Base-by-base conservation (phyloP, 1,140 invertebrate genomes). In the Bradysia coprophila region DNA sequence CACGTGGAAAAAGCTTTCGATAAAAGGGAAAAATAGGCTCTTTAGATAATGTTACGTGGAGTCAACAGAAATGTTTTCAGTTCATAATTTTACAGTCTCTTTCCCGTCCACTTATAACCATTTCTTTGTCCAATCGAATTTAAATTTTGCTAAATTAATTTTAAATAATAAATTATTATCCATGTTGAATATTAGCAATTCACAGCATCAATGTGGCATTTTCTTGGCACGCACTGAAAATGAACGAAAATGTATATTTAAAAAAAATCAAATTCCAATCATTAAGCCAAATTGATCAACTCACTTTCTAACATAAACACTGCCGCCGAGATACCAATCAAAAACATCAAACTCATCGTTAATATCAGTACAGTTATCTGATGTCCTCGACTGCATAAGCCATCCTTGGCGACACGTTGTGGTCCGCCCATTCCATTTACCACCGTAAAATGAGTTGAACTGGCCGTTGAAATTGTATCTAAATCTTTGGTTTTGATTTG, bases 371-470 rank as follows among this genome's bases (percentile, higher is more conserved):
- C 75, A 20, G 79, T 81, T 40, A 85, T 71, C 55, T 82, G 78
- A 50, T 83, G 76, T 41, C 70, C 71, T 34, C 76, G 75, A 49
- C 73, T 69, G 59, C 81, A 84, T 55, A 64, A 47, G 51, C 64
- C 45, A 45, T 63, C 42, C 48, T 63, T 49, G 38, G 45, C 43
- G 43, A 63, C 56, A 42, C 54, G 51, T 40, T 61, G 52, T 34
- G 75, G 72, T 60, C 75, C 73, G 28, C 74, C 74, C 51, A 82
- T 74, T 13, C 81, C 78, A 54, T 84, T 83, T 36, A 86, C 73
- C 32, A 86, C 78, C 4, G 82, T 87, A 55, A 86, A 87, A 59
- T 87, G 81, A 42, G 80, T 85, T 43, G 80, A 85, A 57, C 80
- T 84, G 21, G 81, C 81, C 43, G 83, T 66, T n/a, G 81, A 85